phyloP scores from a whole-genome alignment of 2,888 invertebrate species.

The Mantis religiosa region DNA sequence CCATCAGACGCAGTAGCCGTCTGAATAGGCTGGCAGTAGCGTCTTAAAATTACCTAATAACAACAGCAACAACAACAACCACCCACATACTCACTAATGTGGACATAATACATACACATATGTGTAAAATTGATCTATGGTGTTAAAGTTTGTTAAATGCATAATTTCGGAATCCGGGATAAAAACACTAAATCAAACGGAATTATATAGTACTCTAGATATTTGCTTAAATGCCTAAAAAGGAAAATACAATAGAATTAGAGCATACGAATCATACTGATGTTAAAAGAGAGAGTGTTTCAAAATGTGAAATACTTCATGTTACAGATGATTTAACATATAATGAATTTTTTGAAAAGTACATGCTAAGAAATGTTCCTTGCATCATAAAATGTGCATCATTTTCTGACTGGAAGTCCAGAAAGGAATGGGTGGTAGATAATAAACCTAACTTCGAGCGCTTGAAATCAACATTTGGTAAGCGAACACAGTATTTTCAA shows the following conservation, averaged over 20 bases:
- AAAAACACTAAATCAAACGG: too few species aligned
- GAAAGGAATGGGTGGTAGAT: constrained; percentile 56
- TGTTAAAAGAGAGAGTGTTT: neutral
- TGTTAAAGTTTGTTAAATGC: too few species aligned
- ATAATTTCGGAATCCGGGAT: too few species aligned
- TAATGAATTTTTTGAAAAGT: constrained; percentile 56
- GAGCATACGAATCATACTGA: neutral
- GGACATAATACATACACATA: too few species aligned
- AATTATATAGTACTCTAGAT: too few species aligned
- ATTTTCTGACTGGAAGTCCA: constrained; percentile 61
- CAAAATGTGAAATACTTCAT: neutral
- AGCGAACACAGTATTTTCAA: constrained; percentile 2
- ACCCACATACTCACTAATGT: too few species aligned
- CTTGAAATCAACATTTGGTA: constrained; percentile 53
- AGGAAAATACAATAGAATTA: neutral
- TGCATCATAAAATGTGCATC: constrained; percentile 61
- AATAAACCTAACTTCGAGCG: constrained; percentile 59
- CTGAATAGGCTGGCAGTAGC: too few species aligned
- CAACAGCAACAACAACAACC: too few species aligned
- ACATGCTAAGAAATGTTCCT: constrained; percentile 56
- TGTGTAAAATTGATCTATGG: too few species aligned
- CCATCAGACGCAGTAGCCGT: too few species aligned
- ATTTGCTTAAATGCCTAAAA: neutral
- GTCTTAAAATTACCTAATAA: too few species aligned
- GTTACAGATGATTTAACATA: constrained; percentile 41